phyloP scores from a whole-genome alignment of 2,113 vertebrate species.

The Orcinus orca region DNA sequence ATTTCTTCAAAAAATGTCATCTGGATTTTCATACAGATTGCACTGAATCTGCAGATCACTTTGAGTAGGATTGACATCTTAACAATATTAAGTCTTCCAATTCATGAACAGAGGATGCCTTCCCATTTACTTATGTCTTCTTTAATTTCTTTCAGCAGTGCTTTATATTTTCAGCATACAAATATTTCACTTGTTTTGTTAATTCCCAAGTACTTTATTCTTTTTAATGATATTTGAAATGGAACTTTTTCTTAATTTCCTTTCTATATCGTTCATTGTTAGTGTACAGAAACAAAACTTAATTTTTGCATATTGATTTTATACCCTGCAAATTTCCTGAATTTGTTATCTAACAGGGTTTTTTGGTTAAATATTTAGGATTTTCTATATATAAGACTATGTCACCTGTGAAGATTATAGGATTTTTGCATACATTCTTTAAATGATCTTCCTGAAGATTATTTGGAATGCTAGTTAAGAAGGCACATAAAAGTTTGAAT shows the following conservation, averaged over 20 bases:
- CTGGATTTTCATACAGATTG: background rate
- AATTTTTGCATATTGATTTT: background rate
- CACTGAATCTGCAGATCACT: background rate
- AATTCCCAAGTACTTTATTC: background rate
- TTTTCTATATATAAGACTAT: background rate
- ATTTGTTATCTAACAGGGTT: background rate
- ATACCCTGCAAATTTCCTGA: background rate
- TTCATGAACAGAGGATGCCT: background rate
- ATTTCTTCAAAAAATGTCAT: background rate
- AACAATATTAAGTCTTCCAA: background rate
- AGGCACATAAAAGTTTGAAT: constrained; percentile 48
- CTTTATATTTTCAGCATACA: background rate
- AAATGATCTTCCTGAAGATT: constrained; percentile 32
- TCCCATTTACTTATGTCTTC: background rate
- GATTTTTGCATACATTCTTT: background rate
- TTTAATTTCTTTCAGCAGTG: background rate
- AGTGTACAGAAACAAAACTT: background rate
- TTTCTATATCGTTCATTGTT: background rate
- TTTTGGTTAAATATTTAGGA: background rate
- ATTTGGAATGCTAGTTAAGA: constrained; percentile 24
- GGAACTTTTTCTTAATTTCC: background rate
- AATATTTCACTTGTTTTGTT: background rate
- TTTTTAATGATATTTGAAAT: background rate
- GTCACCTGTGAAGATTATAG: background rate
- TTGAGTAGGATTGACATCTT: background rate